These are phyloP conservation scores for Branchellion lobata DNA, from an alignment of 2,888 invertebrate species.

Conservation along the genomic window DNA sequence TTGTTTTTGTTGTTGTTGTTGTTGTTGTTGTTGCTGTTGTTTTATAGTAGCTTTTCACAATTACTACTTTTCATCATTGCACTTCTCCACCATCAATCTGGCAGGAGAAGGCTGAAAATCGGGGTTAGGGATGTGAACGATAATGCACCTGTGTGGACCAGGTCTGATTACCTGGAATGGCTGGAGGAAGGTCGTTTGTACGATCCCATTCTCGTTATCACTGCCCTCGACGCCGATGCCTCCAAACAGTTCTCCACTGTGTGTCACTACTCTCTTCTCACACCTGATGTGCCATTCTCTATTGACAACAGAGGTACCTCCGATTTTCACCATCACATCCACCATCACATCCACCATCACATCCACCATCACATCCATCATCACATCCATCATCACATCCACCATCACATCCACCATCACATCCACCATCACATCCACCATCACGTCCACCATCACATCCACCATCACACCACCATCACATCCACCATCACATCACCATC, in stretches of 20 bases:
- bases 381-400: background rate
- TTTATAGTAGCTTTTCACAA: too few species aligned
- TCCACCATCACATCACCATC: background rate
- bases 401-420: too few species aligned
- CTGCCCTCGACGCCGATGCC: constrained; percentile 89
- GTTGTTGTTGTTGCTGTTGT: too few species aligned
- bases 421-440: background rate
- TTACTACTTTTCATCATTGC: background rate
- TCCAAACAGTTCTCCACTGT: constrained; percentile 92
- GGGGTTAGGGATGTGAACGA: constrained; percentile 94
- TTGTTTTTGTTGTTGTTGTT: too few species aligned
- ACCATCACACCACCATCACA: background rate
- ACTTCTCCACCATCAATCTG: background rate
- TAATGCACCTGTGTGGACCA: constrained; percentile 85
- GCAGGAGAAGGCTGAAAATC: constrained; percentile 61
- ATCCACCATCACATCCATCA: background rate
- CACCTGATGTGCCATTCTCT: constrained; percentile 83
- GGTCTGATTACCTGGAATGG: constrained; percentile 83
- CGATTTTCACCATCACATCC: background rate
- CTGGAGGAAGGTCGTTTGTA: constrained; percentile 76
- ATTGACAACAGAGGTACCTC: constrained; percentile 81
- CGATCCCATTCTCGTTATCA: constrained; percentile 83
- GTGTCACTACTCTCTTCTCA: constrained; percentile 94
- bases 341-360: background rate
- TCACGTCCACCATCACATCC: background rate